These are phyloP conservation scores for Mionectes macconnelli DNA, from an alignment of 2,113 vertebrate genomes.

Conservation along the genomic window DNA sequence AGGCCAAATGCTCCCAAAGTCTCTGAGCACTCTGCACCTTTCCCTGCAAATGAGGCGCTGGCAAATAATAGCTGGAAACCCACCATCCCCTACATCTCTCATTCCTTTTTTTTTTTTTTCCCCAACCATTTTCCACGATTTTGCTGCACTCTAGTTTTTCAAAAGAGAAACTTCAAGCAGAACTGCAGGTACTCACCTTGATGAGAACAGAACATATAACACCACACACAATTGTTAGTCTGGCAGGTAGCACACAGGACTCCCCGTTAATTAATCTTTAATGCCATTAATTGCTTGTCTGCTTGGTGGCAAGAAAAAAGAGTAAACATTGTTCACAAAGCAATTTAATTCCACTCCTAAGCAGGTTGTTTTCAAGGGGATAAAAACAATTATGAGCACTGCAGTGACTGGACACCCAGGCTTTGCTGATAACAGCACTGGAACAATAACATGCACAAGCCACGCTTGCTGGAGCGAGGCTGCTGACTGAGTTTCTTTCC, in stretches of 20 bases:
- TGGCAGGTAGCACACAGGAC: constrained; percentile 12
- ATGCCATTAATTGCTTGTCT: constrained; percentile 74
- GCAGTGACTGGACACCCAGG: background rate
- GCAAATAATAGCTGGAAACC: background rate
- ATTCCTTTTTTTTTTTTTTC: background rate
- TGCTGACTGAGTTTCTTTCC: constrained; percentile 58
- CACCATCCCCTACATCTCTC: background rate
- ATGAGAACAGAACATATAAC: background rate
- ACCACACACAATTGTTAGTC: background rate
- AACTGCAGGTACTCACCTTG: background rate
- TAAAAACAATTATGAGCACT: constrained; percentile 45
- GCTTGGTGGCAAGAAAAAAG: constrained; percentile 57
- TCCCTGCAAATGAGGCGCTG: background rate
- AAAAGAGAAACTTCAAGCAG: background rate
- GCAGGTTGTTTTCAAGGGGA: constrained; percentile 48
- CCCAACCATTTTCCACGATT: background rate
- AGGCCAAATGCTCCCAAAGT: background rate
- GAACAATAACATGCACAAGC: constrained; percentile 1
- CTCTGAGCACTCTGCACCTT: background rate
- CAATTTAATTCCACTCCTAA: constrained; percentile 67
- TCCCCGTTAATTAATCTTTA: constrained; percentile 73
- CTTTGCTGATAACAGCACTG: constrained; percentile 32
- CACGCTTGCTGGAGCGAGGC: background rate
- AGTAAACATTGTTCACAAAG: constrained; percentile 72
- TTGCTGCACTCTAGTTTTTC: background rate